Conservation (phyloP, 2,888 invertebrate species). For the Shargacucullia verbasci region DNA sequence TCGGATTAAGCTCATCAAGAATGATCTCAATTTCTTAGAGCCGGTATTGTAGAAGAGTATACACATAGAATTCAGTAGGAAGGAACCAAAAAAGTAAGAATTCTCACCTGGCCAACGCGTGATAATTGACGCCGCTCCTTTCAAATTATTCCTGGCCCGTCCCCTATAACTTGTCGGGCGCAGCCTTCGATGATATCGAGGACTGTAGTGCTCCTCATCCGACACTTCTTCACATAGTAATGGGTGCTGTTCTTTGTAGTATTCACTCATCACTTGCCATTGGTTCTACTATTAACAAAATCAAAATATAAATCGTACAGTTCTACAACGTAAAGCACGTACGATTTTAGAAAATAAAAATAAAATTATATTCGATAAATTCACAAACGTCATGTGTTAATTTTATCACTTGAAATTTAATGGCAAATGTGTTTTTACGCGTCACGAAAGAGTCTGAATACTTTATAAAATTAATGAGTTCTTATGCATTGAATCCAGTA, state of each 20-base stretch:
- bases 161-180: constrained; percentile 62
- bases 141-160: constrained; percentile 68
- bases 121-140: constrained; percentile 78
- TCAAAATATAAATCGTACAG: constrained; percentile 40
- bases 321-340: constrained; percentile 5
- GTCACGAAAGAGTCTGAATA: constrained; percentile 26
- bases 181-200: constrained; percentile 62
- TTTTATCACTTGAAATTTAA: constrained; percentile 37
- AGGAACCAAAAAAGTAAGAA: too few species aligned
- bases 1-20: too few species aligned
- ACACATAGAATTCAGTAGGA: too few species aligned
- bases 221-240: constrained; percentile 76
- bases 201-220: constrained; percentile 74
- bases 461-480: too few species aligned
- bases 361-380: constrained; percentile 28
- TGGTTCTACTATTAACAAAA: constrained; percentile 57
- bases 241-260: constrained; percentile 74
- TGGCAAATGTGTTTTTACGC: constrained; percentile 8
- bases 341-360: constrained; percentile 19
- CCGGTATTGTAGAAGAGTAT: too few species aligned
- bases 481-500: too few species aligned
- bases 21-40: too few species aligned
- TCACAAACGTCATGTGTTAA: constrained; percentile 34
- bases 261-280: constrained; percentile 81
- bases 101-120: constrained; percentile 79